phyloP scores from a whole-genome alignment of 2,888 invertebrate genomes.

The Bimastos eiseni region DNA sequence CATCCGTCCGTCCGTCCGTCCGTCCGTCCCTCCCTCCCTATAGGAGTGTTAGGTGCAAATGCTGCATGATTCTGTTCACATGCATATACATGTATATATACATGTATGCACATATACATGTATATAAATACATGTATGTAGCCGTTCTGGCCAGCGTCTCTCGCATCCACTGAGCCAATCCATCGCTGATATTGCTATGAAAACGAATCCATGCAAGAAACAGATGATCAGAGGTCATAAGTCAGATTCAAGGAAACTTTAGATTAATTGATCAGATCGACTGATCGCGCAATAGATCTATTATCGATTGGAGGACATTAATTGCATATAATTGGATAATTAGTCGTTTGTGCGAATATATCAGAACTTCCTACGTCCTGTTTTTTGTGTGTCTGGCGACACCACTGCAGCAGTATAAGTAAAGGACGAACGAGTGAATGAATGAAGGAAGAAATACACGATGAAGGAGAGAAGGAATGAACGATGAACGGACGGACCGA shows the following conservation, averaged over 20 bases:
- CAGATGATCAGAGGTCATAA: not conserved
- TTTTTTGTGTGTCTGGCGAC: not conserved
- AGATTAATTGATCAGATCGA: not conserved
- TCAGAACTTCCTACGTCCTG: not conserved
- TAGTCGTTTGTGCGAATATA: not conserved
- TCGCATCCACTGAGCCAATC: too few relatives aligned
- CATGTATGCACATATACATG: too few relatives aligned
- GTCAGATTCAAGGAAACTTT: not conserved
- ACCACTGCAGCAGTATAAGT: not conserved
- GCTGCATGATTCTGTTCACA: too few relatives aligned
- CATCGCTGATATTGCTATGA: too few relatives aligned
- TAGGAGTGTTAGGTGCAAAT: too few relatives aligned
- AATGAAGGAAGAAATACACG: not conserved
- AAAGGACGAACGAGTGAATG: not conserved
- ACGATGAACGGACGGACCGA: not conserved
- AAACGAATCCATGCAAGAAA: not conserved
- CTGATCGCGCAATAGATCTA: not conserved
- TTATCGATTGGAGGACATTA: not conserved
- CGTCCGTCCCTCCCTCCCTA: too few relatives aligned
- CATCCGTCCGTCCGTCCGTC: too few relatives aligned
- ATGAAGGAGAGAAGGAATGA: not conserved
- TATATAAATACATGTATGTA: too few relatives aligned
- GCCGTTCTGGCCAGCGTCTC: too few relatives aligned
- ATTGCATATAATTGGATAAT: not conserved
- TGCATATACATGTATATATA: too few relatives aligned